These are phyloP conservation scores for Hemiscyllium ocellatum DNA, from an alignment of 2,113 vertebrate species.

Conservation along the genomic window DNA sequence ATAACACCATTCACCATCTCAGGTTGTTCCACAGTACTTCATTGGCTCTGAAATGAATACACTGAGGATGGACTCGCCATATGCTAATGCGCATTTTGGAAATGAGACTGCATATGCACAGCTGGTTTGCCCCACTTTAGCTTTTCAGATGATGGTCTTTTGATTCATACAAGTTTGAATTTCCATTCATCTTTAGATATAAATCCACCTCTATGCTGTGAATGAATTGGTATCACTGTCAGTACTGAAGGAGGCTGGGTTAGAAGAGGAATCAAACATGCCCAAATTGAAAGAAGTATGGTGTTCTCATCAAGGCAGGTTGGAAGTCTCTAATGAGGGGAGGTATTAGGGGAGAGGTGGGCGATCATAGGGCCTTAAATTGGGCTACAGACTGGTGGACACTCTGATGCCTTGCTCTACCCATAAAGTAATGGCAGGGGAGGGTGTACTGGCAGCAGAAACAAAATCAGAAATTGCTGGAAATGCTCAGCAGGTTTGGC, in stretches of 20 bases:
- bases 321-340: neutral
- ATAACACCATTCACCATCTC: neutral
- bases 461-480: neutral
- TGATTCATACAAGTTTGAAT: neutral
- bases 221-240: neutral
- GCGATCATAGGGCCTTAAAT: no score
- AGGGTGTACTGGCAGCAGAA: neutral
- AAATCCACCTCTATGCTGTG: neutral
- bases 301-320: neutral
- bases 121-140: neutral
- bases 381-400: no score
- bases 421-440: no score
- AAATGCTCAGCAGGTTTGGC: no score
- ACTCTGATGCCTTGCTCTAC: no score
- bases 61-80: no score
- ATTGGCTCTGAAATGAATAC: neutral
- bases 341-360: neutral
- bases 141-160: neutral
- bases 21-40: neutral
- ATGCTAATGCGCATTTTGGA: neutral
- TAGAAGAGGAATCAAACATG: neutral
- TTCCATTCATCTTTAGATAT: neutral
- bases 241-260: neutral
- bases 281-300: neutral
- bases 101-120: neutral